Evolutionary conservation across 2,797 vertebrate genomes (phyloP), one percentile per base, ranked within the genome.

Genomic region (Myripristis murdjan): DNA sequence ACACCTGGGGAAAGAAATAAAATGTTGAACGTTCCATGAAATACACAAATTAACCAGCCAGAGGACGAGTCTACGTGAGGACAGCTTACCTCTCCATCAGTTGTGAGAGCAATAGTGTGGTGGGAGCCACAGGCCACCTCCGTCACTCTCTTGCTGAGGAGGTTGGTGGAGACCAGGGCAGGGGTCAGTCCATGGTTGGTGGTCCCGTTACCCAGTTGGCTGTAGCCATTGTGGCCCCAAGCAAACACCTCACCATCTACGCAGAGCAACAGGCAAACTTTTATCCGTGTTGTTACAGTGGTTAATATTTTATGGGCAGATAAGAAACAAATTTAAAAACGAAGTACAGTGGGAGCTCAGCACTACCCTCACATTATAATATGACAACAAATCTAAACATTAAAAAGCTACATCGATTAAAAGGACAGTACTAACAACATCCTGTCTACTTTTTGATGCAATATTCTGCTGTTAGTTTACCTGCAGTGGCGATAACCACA

Each of bases 221-320:
- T 97, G 48, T 99, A 99, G 69, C 97, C 97, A 80, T 99, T 99
- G 84, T 99, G 98, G 43, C 98, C 98, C 98, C 98, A 99, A 0
- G 97, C 96, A 87, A 96, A 99, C 47, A 99, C 97, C 79, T 99
- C 97, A 83, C 98, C 98, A 83, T 99, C 98, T 99, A 70, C 41
- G 88, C 12, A 65, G 4, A 26, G 59, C 51, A 79, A 33, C 3
- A 22, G 24, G 55, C 8, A 77, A 64, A 80, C 55, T 59, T 59
- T 26, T 3, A 70, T 28, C 80, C 31, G 53, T 73, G 62, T 75
- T 64, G 73, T 74, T 71, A 60, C 51, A 70, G 58, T 51, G 58
- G 75, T 83, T 89, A 72, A 86, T 79, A 46, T 76, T 80, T 77
- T 16, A 46, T 73, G 1, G 59, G 47, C 2, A 64, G 24, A 77